phyloP scores from a whole-genome alignment of 2,888 invertebrate genomes.

The Megastigmus dorsalis region DNA sequence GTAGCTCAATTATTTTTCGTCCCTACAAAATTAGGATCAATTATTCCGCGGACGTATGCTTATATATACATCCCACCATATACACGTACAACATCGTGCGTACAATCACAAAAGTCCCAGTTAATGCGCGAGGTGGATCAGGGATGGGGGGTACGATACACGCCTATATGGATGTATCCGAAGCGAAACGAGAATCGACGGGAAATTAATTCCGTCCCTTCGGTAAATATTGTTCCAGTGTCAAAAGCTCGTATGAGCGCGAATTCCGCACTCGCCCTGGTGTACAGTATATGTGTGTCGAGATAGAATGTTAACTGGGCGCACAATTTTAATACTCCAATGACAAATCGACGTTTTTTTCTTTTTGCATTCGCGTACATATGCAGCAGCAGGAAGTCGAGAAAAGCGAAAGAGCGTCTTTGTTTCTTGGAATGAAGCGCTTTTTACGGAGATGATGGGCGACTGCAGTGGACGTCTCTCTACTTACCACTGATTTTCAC shows the following conservation, averaged over 20 bases:
- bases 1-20: constrained; percentile 1
- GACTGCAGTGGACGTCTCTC: too few species aligned
- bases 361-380: not conserved
- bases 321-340: not conserved
- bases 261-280: too few species aligned
- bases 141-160: too few species aligned
- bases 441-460: too few species aligned
- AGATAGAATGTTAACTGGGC: not conserved
- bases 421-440: too few species aligned
- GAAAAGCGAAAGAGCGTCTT: too few species aligned
- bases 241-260: not conserved
- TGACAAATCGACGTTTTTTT: not conserved
- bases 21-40: constrained; percentile 13
- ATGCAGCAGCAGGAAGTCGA: too few species aligned
- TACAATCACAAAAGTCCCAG: too few species aligned
- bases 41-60: not conserved
- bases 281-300: not conserved
- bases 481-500: too few species aligned
- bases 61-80: too few species aligned
- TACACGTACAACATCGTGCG: too few species aligned
- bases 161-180: not conserved
- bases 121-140: too few species aligned
- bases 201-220: constrained; percentile 31
- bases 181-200: constrained; percentile 35
- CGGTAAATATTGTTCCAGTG: not conserved